phyloP scores from a whole-genome alignment of 2,888 invertebrate genomes.

The Drosophila ochracea region DNA sequence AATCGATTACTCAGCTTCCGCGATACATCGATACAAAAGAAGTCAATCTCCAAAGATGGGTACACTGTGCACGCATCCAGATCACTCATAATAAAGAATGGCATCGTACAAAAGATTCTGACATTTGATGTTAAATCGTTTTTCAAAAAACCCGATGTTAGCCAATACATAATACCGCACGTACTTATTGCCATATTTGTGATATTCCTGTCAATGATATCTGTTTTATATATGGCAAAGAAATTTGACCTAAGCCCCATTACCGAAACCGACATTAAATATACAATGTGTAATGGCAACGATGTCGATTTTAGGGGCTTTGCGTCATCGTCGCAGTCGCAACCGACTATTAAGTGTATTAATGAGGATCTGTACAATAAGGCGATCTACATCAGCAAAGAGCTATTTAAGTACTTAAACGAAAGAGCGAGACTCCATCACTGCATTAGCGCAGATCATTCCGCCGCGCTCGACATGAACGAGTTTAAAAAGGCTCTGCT shows the following conservation, averaged over 20 bases:
- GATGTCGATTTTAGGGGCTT: conserved; percentile 26
- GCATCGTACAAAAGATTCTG: conserved; percentile 50
- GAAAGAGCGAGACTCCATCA: conserved; percentile 85
- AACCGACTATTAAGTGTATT: conserved; percentile 87
- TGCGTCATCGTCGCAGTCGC: background rate
- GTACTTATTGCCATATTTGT: conserved; percentile 88
- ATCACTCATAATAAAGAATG: conserved; percentile 33
- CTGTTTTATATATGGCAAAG: conserved; percentile 89
- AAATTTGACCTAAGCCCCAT: conserved; percentile 83
- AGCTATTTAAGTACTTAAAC: conserved; percentile 88
- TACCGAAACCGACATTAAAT: conserved; percentile 85
- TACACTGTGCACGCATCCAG: conserved; percentile 46
- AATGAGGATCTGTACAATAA: conserved; percentile 87
- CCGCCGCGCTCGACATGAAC: conserved; percentile 49
- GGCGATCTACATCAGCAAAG: conserved; percentile 88
- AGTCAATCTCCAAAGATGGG: conserved; percentile 48
- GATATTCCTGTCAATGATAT: conserved; percentile 89
- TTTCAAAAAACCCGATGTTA: conserved; percentile 69
- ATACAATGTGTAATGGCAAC: conserved; percentile 86
- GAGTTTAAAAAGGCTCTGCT: conserved; percentile 52
- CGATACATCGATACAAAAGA: conserved; percentile 72
- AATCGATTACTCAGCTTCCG: conserved; percentile 75
- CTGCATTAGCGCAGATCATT: conserved; percentile 68
- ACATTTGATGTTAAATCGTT: conserved; percentile 50
- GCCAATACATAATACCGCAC: conserved; percentile 87